These are phyloP conservation scores for Crenichthys baileyi DNA, from an alignment of 2,797 vertebrate genomes.

Conservation along the genomic window DNA sequence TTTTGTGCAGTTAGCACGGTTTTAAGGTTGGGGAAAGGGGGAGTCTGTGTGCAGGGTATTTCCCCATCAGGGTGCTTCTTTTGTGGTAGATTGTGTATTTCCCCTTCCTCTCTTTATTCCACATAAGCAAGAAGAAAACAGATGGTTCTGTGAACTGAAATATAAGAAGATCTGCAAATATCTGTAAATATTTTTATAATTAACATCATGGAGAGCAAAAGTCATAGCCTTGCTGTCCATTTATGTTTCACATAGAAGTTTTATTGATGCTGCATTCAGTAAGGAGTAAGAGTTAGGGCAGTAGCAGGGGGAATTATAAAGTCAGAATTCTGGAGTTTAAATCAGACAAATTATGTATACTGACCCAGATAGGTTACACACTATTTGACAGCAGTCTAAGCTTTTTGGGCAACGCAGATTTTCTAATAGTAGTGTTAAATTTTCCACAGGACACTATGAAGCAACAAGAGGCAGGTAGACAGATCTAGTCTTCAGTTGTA, in stretches of 20 bases:
- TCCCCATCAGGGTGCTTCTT: constrained; percentile 55
- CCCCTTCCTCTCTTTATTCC: constrained; percentile 59
- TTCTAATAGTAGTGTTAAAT: not conserved
- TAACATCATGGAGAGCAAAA: constrained; percentile 29
- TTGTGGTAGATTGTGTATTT: constrained; percentile 60
- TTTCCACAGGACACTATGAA: not conserved
- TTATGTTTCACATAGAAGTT: constrained; percentile 22
- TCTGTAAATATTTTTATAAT: constrained; percentile 47
- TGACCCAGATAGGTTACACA: not conserved
- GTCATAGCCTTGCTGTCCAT: constrained; percentile 42
- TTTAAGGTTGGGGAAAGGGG: constrained; percentile 21
- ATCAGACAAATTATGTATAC: constrained; percentile 8
- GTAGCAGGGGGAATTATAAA: constrained; percentile 8
- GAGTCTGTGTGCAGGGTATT: constrained; percentile 23
- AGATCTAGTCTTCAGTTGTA: too few relatives aligned
- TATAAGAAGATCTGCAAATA: constrained; percentile 63
- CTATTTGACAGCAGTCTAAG: not conserved
- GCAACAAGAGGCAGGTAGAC: too few relatives aligned
- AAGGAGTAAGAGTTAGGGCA: constrained; percentile 10
- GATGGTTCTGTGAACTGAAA: constrained; percentile 30
- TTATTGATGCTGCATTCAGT: constrained; percentile 25
- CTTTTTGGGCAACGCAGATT: not conserved
- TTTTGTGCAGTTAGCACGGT: not conserved
- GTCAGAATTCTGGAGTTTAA: constrained; percentile 6
- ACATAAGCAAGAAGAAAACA: constrained; percentile 63